Conservation (phyloP, 2,113 vertebrate genomes). For the Erinaceus europaeus region DNA sequence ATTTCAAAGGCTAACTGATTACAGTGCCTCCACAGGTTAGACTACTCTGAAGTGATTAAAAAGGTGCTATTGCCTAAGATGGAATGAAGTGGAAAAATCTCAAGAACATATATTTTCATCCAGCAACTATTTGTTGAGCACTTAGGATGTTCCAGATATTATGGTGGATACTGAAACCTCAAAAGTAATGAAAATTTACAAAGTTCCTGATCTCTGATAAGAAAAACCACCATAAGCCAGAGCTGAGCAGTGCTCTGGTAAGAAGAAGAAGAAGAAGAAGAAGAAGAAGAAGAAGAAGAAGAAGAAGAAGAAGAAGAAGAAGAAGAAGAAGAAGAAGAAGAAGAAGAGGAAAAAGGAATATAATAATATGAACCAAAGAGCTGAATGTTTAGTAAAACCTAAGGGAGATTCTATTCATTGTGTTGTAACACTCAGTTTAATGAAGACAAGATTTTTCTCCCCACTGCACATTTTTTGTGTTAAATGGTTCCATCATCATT, state of each 20-base stretch:
- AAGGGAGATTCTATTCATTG: conserved; percentile 48
- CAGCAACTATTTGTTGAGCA: neutral
- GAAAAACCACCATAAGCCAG: neutral
- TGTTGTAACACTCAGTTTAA: conserved; percentile 51
- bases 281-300: too few relatives aligned
- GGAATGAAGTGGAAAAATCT: neutral
- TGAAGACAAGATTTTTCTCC: conserved; percentile 65
- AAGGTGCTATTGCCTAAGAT: neutral
- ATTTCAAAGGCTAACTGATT: neutral
- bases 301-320: too few relatives aligned
- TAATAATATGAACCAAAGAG: conserved; percentile 68
- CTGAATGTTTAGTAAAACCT: conserved; percentile 59
- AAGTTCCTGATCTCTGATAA: neutral
- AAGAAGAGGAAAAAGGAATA: conserved; percentile 62
- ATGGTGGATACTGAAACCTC: neutral
- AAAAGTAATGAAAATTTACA: neutral
- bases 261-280: too few relatives aligned
- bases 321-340: too few relatives aligned
- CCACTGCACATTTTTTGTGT: conserved; percentile 52
- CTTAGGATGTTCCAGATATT: neutral
- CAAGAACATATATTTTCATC: neutral
- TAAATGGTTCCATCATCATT: conserved; percentile 68
- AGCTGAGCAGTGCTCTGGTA: too few relatives aligned
- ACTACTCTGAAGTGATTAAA: neutral
- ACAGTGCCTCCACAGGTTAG: neutral